Percentiles rank a stretch among this genome's conserved stretches.
These are phyloP conservation scores for Synanthedon formicaeformis DNA, from an alignment of 2,888 invertebrate genomes.

Conservation along the genomic window DNA sequence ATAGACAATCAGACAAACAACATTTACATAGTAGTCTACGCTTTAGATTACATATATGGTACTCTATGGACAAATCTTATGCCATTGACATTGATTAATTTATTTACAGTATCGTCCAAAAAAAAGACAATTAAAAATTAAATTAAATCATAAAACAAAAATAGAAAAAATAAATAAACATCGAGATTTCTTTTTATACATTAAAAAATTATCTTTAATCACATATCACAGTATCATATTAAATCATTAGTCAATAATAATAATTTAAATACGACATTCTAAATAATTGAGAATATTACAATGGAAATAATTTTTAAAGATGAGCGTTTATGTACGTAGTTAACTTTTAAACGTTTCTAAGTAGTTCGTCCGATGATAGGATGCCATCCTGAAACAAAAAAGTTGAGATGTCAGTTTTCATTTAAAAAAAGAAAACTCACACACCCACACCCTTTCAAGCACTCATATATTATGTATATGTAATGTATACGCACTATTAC, in stretches of 20 bases:
- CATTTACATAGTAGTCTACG: neutral
- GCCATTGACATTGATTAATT: constrained; percentile 31
- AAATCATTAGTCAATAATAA: constrained; percentile 24
- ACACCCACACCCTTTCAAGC: too few species aligned
- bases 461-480: too few species aligned
- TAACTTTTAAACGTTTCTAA: constrained; percentile 53
- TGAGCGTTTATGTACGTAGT: constrained; percentile 4
- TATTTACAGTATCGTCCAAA: constrained; percentile 36
- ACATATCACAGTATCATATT: constrained; percentile 58
- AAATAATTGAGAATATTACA: neutral
- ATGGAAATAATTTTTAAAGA: neutral
- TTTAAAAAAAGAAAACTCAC: too few species aligned
- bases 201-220: constrained; percentile 22
- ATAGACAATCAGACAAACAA: constrained; percentile 2
- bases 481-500: too few species aligned
- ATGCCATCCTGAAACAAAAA: constrained; percentile 65
- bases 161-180: constrained; percentile 6
- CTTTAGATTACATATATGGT: neutral
- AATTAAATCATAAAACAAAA: neutral
- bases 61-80: constrained; percentile 45
- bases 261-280: constrained; percentile 2
- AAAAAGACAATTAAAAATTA: neutral
- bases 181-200: too few species aligned
- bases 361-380: constrained; percentile 67
- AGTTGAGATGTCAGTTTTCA: neutral